phyloP scores from a whole-genome alignment of 2,888 invertebrate species.

The Flabesymbios commensalis region DNA sequence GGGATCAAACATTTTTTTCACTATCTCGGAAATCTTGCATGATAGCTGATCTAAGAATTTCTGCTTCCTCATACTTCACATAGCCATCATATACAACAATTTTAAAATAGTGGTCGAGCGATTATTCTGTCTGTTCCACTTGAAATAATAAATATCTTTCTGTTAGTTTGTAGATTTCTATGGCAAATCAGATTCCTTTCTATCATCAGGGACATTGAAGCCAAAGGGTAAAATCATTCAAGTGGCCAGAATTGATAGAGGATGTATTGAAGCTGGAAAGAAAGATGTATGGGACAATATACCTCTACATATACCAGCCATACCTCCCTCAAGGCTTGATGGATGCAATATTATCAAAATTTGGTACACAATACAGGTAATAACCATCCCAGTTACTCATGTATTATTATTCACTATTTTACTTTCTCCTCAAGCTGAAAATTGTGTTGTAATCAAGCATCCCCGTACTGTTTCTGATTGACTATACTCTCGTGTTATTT shows the following conservation, averaged over 20 bases:
- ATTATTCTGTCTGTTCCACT: background rate
- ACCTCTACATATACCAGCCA: slow-evolving; percentile 29
- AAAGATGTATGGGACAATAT: slow-evolving; percentile 22
- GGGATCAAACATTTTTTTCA: no score
- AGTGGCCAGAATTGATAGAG: slow-evolving; percentile 1
- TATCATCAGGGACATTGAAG: slow-evolving; percentile 3
- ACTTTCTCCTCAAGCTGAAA: no score
- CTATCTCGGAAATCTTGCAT: no score
- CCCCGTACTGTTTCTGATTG: no score
- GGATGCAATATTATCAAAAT: slow-evolving; percentile 37
- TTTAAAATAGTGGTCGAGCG: no score
- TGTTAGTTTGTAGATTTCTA: slow-evolving; percentile 11
- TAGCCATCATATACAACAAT: no score
- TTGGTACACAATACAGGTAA: slow-evolving; percentile 37
- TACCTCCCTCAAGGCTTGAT: slow-evolving; percentile 39
- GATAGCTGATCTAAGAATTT: no score
- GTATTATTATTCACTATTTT: no score
- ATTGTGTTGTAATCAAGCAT: no score
- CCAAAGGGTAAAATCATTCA: background rate
- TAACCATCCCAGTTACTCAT: no score
- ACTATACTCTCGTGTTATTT: no score
- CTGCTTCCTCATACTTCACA: no score
- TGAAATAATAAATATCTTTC: background rate
- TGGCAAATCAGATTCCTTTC: slow-evolving; percentile 10
- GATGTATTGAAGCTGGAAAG: slow-evolving; percentile 6